phyloP scores from a whole-genome alignment of 2,797 vertebrate species.

The Oreortyx pictus region DNA sequence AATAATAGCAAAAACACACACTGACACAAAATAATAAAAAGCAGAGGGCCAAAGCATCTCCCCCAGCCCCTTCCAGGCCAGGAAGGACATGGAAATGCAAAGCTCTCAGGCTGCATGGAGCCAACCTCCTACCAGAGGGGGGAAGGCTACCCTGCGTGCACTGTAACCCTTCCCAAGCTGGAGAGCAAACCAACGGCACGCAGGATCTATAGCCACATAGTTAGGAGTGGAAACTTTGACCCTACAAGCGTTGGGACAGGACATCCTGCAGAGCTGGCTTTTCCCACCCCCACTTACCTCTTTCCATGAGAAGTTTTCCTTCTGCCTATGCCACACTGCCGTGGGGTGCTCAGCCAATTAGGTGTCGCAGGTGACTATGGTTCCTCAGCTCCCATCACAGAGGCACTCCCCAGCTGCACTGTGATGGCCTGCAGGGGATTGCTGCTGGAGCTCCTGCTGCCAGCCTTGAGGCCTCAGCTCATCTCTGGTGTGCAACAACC shows the following conservation, averaged over 20 bases:
- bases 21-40: not conserved
- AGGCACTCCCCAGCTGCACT: not conserved
- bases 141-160: not conserved
- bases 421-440: not conserved
- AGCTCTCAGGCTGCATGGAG: not conserved
- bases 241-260: fast-evolving
- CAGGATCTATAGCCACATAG: not conserved
- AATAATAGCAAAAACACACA: not conserved
- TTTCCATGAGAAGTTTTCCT: fast-evolving
- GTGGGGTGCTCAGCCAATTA: not conserved
- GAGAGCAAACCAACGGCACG: not conserved
- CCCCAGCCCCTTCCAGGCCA: not conserved
- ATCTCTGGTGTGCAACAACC: not conserved
- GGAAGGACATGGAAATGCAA: not conserved
- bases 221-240: conserved; percentile 1
- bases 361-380: not conserved
- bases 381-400: not conserved
- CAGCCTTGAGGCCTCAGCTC: not conserved
- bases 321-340: not conserved
- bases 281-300: not conserved
- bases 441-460: not conserved
- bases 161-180: not conserved
- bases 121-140: not conserved
- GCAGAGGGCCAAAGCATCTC: not conserved
- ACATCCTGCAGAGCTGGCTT: not conserved